phyloP scores from a whole-genome alignment of 2,113 vertebrate species.

The Hiodon alosoides region DNA sequence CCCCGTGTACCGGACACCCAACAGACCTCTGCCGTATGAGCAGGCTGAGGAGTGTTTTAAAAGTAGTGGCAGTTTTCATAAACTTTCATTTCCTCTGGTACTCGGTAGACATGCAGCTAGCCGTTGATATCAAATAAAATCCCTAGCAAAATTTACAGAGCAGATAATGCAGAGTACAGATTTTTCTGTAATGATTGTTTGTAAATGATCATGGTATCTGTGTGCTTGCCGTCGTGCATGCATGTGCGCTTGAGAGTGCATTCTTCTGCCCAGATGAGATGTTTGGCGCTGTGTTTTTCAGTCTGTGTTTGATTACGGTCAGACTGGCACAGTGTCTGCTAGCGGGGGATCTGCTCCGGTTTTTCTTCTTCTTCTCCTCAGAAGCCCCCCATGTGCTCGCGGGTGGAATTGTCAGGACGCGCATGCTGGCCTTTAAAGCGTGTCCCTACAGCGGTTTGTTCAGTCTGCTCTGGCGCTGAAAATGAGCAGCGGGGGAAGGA shows the following conservation, averaged over 20 bases:
- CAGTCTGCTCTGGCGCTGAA: conserved; percentile 6
- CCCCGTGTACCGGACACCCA: too few species aligned
- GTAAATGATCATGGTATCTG: neutral
- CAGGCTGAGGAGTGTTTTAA: too few species aligned
- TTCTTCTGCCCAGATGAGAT: neutral
- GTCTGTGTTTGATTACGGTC: conserved; percentile 8
- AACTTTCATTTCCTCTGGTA: too few species aligned
- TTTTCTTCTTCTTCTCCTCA: neutral
- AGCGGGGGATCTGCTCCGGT: neutral
- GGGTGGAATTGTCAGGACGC: neutral
- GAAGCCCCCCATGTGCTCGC: neutral
- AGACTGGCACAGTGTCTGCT: conserved; percentile 12
- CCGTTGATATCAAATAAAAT: too few species aligned
- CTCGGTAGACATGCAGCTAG: too few species aligned
- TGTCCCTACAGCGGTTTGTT: conserved; percentile 15
- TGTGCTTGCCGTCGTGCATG: neutral
- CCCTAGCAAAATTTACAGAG: too few species aligned
- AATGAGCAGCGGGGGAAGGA: neutral
- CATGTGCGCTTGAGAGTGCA: neutral
- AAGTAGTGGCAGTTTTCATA: too few species aligned
- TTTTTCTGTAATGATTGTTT: neutral
- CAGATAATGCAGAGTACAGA: too few species aligned
- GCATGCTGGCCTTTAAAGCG: too few species aligned
- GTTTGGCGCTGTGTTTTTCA: neutral
- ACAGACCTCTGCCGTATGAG: too few species aligned